Evolutionary conservation across 2,113 vertebrate genomes (phyloP).

Genomic region (Lagenorhynchus albirostris): DNA sequence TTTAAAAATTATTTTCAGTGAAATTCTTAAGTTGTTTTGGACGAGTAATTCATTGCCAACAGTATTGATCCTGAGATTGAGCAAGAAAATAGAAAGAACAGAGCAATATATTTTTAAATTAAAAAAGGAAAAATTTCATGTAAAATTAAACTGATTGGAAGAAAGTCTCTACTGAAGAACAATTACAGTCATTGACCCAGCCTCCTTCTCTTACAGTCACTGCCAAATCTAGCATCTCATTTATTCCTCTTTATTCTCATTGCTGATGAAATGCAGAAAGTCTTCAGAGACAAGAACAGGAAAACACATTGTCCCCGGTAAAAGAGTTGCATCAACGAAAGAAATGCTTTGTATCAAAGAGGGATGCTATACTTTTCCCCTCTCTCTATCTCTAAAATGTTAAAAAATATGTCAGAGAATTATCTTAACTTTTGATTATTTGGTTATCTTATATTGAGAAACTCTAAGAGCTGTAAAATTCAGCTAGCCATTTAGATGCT

Average conservation of each 20-base stretch:
- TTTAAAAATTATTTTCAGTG: not conserved
- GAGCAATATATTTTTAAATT: not conserved
- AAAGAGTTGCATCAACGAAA: not conserved
- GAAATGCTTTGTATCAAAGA: not conserved
- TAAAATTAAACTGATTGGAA: not conserved
- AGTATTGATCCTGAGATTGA: not conserved
- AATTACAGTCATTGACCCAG: not conserved
- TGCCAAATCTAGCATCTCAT: not conserved
- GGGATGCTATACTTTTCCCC: not conserved
- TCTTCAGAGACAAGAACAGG: not conserved
- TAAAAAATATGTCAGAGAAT: not conserved
- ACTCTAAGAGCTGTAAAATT: not conserved
- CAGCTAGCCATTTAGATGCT: not conserved
- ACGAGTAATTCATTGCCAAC: not conserved
- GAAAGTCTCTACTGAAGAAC: not conserved
- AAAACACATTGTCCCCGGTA: not conserved
- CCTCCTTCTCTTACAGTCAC: not conserved
- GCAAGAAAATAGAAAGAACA: not conserved
- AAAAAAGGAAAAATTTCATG: not conserved
- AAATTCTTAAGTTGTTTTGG: constrained; percentile 2
- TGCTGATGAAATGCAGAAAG: not conserved
- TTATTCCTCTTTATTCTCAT: not conserved
- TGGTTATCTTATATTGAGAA: not conserved
- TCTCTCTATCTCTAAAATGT: not conserved
- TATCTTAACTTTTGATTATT: not conserved